Evolutionary conservation across 92 coral and sea anemone genomes (phyloP), one percentile per base, ranked within the genome.

Genomic region (Phenganax stokvisi): DNA sequence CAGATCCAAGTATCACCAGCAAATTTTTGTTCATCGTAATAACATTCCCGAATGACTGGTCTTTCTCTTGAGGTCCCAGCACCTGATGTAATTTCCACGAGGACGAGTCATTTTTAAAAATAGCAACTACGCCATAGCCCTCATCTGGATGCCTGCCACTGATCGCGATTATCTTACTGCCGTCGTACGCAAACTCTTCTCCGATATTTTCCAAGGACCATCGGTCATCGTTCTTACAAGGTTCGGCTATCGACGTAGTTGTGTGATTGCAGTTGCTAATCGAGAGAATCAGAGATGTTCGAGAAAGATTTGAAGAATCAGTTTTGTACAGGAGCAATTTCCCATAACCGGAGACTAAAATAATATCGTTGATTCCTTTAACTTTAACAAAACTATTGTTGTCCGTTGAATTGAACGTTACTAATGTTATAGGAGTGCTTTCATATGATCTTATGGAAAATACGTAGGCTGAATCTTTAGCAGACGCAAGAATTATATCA

Each of bases 191-290:
- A 12, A 86, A 83, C 57, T 27, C 81, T n/a, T 86, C 80, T 30
- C 83, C 85, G 8, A 89, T 82, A n/a, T 62, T 57, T 65, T 90
- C 90, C 70, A 91, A 80, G 53, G 83, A 79, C 99, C 99, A 96
- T 10, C 62, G 66, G 69, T 60, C 56, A 52, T 81, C 79, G n/a
- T 81, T 51, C 12, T 37, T 47, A 70, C 96, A 93, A 28, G 71
- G 59, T 15, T 63, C 76, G 55, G 47, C 53, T 10, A 29, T 20
- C 30, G 69, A 65, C 12, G 53, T 81, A 15, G 71, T 9, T n/a
- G 83, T 12, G 53, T 79, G 56, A 51, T 79, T 79, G n/a, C 83
- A 79, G 15, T 64, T 79, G 55, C 62, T 79, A 10, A 79, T 79
- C 3, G 31, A 29, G 29, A 79, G 54, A 59, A 59, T 54, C 68